Base-by-base conservation (phyloP, 2,888 invertebrate genomes). In the Volucella inanis region DNA sequence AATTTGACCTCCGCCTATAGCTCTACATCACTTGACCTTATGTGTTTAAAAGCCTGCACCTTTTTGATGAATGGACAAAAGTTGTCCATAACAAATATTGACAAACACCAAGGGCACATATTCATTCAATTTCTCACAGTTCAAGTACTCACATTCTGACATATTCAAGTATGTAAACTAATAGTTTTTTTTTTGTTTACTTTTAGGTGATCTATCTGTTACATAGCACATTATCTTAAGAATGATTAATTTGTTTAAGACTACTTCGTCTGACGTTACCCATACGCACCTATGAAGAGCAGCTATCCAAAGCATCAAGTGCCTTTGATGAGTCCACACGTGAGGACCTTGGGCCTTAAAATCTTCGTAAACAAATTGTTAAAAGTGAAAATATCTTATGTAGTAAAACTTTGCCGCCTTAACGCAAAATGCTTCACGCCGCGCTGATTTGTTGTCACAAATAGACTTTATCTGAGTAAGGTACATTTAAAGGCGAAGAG, bases 311-410 rank as follows among this genome's bases (percentile, higher is more conserved):
- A 82, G 59, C 71, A 82, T 64, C 62, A 52, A 64, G 64, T 59
- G 41, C 43, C 45, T 52, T 22, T 18, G 68, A 57, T 62, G 72
- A 62, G 64, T 14, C 43, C 65, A 55, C 9, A 18, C 31, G 52
- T 31, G 49, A 9, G 15, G 43, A 55, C 78, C 83, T 83, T 83
- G 83, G 47, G 41, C 38, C 57, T 70, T 75, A 79, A 83, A 79
- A 79, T 64, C 68, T 79, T 39, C 47, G 68, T 64, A 79, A 79
- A 83, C 79, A 83, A 70, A 41, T 64, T 70, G 79, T 64, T 83
- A 75, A 79, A 78, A 79, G 83, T 74, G 74, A 74, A 81, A 15
- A 64, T 71, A 39, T 47, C 68, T 70, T 64, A 67, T 18, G 68
- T 50, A 10, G 15, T 49, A 50, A 14, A 18, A 22, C 68, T 83